Evolutionary conservation across 2,797 vertebrate genomes (phyloP), one percentile per base, ranked within the genome.

Genomic region (Apogon talboti): DNA sequence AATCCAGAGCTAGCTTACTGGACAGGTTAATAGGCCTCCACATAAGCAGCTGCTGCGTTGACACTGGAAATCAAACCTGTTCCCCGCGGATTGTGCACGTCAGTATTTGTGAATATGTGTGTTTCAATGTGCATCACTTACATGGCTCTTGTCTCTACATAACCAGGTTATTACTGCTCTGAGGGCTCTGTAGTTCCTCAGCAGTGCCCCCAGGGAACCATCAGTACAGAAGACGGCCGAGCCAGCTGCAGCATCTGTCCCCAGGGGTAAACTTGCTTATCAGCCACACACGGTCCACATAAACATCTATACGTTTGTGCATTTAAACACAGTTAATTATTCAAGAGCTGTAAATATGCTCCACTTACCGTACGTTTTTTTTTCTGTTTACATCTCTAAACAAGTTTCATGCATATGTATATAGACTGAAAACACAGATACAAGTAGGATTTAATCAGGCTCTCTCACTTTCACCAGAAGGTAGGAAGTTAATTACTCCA

Each of bases 91-190:
- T 42, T 76, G 12, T 61, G 28, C 10, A 2, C 42, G 44, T 60
- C 11, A 76, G n/a, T 63, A 38, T 74, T 13, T 77, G 47, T 44
- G 42, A n/a, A 33, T 53, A 21, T 69, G 30, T 70, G 57, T 42
- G 11, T 38, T 44, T 79, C 19, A 48, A 67, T 78, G 68, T 76
- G 66, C 40, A 21, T 78, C 56, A 50, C 43, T 76, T 72, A 74
- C 64, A 69, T 63, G 78, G 72, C 60, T 79, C 62, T 63, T 76
- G 69, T 75, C 68, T 78, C 67, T 53, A 68, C 59, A 71, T 83
- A 61, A 74, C 43, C 85, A 98, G 97, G 96, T 54, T 90, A 95
- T 91, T 98, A 95, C 87, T 99, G 96, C 64, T 93, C 95, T 15
- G 70, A 61, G 65, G 95, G 95, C 49, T 92, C 95, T 14, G 87